A percentile compares a stretch with the other conserved stretches of the same genome.
Evolutionary conservation across 53 echinoderm and acorn worm genomes (phyloP).

Genomic region (Paracentrotus lividus): DNA sequence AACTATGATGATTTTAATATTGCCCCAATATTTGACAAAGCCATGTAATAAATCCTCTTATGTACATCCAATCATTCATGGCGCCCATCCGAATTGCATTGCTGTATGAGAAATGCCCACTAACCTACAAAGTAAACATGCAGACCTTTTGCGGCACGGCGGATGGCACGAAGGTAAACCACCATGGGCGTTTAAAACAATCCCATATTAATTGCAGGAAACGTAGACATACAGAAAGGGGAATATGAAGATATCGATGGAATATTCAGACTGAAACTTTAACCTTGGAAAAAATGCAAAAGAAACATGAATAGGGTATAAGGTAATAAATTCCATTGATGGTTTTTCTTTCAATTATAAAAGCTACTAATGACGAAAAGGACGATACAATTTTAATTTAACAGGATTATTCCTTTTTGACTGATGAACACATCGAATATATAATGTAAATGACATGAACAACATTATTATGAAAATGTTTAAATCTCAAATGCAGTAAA

Average conservation of each 20-base stretch:
- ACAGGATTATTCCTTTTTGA: no score
- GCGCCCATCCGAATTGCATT: background rate
- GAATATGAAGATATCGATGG: background rate
- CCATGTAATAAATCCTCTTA: background rate
- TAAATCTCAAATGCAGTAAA: no score
- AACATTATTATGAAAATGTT: no score
- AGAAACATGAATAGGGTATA: background rate
- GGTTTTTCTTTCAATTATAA: no score
- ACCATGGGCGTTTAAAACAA: background rate
- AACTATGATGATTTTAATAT: background rate
- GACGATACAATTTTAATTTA: no score
- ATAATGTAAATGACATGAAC: no score
- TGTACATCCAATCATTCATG: background rate
- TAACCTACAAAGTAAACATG: background rate
- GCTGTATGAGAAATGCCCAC: background rate
- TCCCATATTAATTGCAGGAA: background rate
- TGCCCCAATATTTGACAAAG: background rate
- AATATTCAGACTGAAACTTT: no score
- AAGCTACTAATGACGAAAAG: no score
- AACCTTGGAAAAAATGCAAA: background rate
- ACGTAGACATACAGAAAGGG: background rate
- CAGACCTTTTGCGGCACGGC: background rate
- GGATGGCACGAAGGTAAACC: background rate
- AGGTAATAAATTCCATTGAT: no score
- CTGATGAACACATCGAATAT: no score